Percentiles rank a stretch among this genome's conserved stretches.
Evolutionary conservation across 2,888 invertebrate species (phyloP).

Genomic region (Lithophane leautieri): DNA sequence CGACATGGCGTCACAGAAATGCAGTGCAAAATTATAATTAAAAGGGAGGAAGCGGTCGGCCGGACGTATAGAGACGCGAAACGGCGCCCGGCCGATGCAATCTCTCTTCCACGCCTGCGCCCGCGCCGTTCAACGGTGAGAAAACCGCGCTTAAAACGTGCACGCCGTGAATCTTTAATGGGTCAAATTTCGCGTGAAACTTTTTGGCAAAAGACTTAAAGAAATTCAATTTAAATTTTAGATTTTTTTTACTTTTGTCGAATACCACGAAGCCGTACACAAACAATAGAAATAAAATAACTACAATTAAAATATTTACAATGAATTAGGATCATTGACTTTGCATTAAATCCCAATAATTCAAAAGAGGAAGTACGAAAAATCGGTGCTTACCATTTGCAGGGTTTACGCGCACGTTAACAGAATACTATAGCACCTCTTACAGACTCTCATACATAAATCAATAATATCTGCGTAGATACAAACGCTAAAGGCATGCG

Average conservation of each 20-base stretch:
- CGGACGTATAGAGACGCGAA: slow-evolving; percentile 82
- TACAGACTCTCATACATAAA: slow-evolving; percentile 74
- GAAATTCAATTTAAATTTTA: slow-evolving; percentile 20
- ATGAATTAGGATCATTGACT: slow-evolving; percentile 30
- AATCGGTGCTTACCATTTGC: slow-evolving; percentile 51
- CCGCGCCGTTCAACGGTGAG: slow-evolving; percentile 76
- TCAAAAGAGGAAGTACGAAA: slow-evolving; percentile 52
- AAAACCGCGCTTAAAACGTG: slow-evolving; percentile 81
- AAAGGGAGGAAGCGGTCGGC: slow-evolving; percentile 85
- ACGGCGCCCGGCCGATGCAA: slow-evolving; percentile 85
- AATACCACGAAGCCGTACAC: neutral
- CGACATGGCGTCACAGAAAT: slow-evolving; percentile 71
- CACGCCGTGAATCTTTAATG: slow-evolving; percentile 81
- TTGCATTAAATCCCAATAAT: slow-evolving; percentile 46
- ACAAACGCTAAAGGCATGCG: slow-evolving; percentile 74
- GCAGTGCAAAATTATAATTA: slow-evolving; percentile 85
- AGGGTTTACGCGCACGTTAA: slow-evolving; percentile 49
- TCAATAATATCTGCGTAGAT: slow-evolving; percentile 80
- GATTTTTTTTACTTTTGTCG: neutral
- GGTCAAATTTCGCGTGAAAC: slow-evolving; percentile 76
- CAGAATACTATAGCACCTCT: slow-evolving; percentile 58
- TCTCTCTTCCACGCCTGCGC: slow-evolving; percentile 76
- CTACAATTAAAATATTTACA: slow-evolving; percentile 24
- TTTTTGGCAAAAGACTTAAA: slow-evolving; percentile 45
- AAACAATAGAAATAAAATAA: neutral